Percentiles rank a stretch among this genome's conserved stretches.
phyloP scores from a whole-genome alignment of 35 echinoderm and acorn worm genomes.

The Ptychodera flava region DNA sequence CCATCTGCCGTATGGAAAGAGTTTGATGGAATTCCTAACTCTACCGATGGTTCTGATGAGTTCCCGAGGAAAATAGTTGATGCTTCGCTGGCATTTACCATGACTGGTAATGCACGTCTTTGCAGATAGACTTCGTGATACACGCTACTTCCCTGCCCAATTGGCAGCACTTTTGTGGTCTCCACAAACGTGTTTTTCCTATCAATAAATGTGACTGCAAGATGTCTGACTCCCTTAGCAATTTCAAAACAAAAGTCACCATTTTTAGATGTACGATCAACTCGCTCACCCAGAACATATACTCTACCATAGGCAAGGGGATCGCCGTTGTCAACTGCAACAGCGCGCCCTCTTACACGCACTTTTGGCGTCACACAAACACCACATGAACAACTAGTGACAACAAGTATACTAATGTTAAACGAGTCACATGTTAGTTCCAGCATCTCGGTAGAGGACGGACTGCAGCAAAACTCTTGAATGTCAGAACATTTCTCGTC shows the following conservation, averaged over 20 bases:
- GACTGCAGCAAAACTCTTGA: background rate
- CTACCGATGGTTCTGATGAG: background rate
- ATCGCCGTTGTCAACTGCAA: background rate
- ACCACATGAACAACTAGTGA: background rate
- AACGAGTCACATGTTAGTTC: background rate
- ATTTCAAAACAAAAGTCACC: background rate
- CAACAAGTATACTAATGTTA: background rate
- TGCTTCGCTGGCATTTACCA: background rate
- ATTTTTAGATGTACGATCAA: background rate
- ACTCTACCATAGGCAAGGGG: background rate
- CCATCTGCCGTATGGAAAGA: background rate
- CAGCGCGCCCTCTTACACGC: background rate
- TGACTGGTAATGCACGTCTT: background rate
- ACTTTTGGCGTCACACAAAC: background rate
- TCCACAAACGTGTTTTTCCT: background rate
- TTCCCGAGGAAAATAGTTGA: background rate
- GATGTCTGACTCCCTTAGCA: background rate
- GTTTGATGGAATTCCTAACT: background rate
- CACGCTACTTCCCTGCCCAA: background rate
- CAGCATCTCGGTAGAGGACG: background rate
- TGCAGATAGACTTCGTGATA: background rate
- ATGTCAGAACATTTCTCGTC: background rate
- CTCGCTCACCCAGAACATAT: background rate
- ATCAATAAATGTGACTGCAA: background rate
- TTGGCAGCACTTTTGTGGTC: background rate